Evolutionary conservation across 1,140 invertebrate genomes (phyloP).

Genomic region (Achroia grisella): DNA sequence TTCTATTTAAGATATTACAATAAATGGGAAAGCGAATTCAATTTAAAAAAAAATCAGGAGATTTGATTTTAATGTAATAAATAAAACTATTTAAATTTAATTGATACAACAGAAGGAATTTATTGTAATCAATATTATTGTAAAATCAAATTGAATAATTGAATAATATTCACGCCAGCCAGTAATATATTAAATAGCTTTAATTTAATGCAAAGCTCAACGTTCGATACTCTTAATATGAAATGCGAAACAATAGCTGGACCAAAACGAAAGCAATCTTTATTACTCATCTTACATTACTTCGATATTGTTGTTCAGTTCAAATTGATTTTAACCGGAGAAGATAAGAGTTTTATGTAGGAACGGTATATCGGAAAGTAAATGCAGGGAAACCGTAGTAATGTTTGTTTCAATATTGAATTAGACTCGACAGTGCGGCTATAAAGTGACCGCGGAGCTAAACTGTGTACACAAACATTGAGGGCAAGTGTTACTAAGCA

Average conservation of each 20-base stretch:
- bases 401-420: constrained; percentile 48
- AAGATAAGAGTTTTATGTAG: constrained; percentile 55
- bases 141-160: too few relatives aligned
- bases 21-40: too few relatives aligned
- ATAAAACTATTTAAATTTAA: too few relatives aligned
- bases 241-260: constrained; percentile 46
- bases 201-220: constrained; percentile 1
- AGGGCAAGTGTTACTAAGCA: constrained; percentile 16
- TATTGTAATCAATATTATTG: too few relatives aligned
- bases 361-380: constrained; percentile 42
- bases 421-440: constrained; percentile 26
- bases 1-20: too few relatives aligned
- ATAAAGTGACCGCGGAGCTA: constrained; percentile 29
- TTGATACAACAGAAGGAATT: too few relatives aligned
- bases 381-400: constrained; percentile 32
- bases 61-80: too few relatives aligned
- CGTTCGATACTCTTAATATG: constrained; percentile 42
- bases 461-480: constrained; percentile 19
- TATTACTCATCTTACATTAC: constrained; percentile 53
- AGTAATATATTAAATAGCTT: too few relatives aligned
- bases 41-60: too few relatives aligned
- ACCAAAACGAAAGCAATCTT: constrained; percentile 46
- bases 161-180: too few relatives aligned
- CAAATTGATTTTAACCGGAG: constrained; percentile 52
- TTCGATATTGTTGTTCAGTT: constrained; percentile 45